Conservation (phyloP, 2,113 vertebrate species). For the Thermophis baileyi region DNA sequence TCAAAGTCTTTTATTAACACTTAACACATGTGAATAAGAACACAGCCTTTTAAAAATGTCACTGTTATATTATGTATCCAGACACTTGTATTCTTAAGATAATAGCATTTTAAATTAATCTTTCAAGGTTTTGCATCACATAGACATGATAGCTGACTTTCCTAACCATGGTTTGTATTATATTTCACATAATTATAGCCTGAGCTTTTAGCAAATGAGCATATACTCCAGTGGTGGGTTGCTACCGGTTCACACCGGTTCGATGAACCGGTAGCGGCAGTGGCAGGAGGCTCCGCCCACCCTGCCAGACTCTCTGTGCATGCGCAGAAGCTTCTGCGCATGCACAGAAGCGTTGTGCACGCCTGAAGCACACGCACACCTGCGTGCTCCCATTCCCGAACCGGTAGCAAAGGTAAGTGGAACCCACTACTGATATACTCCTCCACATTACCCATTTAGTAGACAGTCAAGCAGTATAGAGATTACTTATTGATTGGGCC, state of each 20-base stretch:
- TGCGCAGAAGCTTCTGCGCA: no score
- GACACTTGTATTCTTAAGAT: neutral
- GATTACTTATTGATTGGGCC: neutral
- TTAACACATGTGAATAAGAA: neutral
- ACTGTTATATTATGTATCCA: neutral
- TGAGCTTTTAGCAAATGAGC: neutral
- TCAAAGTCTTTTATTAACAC: neutral
- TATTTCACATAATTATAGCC: neutral
- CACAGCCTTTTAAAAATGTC: neutral
- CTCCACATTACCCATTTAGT: neutral
- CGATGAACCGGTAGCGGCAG: no score
- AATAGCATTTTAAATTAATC: neutral
- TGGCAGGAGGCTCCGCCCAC: no score
- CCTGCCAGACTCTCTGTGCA: no score
- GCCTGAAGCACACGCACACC: no score
- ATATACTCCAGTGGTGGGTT: no score
- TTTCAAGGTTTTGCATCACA: neutral
- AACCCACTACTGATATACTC: no score
- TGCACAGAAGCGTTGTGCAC: no score
- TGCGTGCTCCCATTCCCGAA: no score
- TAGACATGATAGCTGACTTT: accelerated
- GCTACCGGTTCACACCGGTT: no score
- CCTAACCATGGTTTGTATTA: accelerated
- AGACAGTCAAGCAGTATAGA: neutral
- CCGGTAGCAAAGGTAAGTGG: no score